Evolutionary conservation across 2,797 vertebrate species (phyloP).

Genomic region (Lutjanus campechanus): DNA sequence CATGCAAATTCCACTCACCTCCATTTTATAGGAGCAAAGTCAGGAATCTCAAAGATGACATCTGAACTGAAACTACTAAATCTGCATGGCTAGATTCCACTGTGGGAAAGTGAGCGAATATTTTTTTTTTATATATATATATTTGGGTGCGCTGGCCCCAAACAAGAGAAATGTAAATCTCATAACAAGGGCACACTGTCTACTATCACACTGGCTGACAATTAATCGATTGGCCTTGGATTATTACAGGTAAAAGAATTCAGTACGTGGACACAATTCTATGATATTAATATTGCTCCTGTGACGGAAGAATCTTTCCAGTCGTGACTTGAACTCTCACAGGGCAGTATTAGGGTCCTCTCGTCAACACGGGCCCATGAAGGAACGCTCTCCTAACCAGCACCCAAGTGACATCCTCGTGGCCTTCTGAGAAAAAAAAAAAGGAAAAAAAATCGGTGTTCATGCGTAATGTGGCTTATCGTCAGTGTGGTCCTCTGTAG

Average conservation of each 20-base stretch:
- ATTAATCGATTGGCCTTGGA: conserved; percentile 44
- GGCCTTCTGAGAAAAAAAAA: conserved; percentile 67
- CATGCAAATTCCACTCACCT: neutral
- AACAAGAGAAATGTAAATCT: conserved; percentile 39
- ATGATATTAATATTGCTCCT: conserved; percentile 34
- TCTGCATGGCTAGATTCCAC: conserved; percentile 17
- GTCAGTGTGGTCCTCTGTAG: conserved; percentile 48
- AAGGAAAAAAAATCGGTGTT: conserved; percentile 24
- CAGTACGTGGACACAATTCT: conserved; percentile 35
- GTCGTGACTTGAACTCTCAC: conserved; percentile 37
- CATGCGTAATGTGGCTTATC: conserved; percentile 64
- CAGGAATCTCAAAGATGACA: conserved; percentile 2
- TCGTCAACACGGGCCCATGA: conserved; percentile 34
- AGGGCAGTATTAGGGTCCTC: conserved; percentile 37
- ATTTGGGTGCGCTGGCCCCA: conserved; percentile 16
- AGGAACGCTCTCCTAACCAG: conserved; percentile 63
- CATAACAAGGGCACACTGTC: conserved; percentile 43
- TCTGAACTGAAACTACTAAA: neutral
- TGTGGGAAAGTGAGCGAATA: neutral
- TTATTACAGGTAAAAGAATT: conserved; percentile 43
- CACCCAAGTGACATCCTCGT: conserved; percentile 71
- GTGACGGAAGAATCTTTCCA: conserved; percentile 7
- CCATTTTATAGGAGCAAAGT: neutral
- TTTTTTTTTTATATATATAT: neutral
- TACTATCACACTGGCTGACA: conserved; percentile 42